Evolutionary conservation across 2,888 invertebrate genomes (phyloP), one percentile per base, ranked within the genome.

Genomic region (Holacanthella duospinosa): DNA sequence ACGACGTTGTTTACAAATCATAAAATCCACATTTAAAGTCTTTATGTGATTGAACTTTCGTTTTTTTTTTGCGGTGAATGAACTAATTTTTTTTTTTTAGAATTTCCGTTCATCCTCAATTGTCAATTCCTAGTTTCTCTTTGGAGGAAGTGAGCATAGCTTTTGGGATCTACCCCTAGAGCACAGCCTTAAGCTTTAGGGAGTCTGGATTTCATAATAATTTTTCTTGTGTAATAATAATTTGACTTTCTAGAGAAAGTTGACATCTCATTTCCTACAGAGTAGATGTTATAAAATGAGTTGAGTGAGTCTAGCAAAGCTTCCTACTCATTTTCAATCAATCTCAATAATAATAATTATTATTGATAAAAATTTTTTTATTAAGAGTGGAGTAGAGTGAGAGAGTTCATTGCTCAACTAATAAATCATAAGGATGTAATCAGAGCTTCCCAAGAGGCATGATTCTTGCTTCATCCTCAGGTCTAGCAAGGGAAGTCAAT

Each of bases 51-150:
- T n/a, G n/a, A n/a, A n/a, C n/a, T n/a, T n/a, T n/a, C n/a, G n/a
- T n/a, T n/a, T n/a, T n/a, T n/a, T n/a, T n/a, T n/a, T n/a, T n/a
- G n/a, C n/a, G n/a, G n/a, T n/a, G 12, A 48, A 4, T 48, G 48
- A 9, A 16, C 48, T 48, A 48, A 9, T 48, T 48, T 48, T 48
- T 21, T 21, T 21, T 48, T 48, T 48, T 48, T 48, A 48, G 48
- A 48, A 48, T 48, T 48, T 48, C 48, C 48, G 48, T 48, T 48
- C 36, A 36, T 36, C 36, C n/a, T n/a, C n/a, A n/a, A 21, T 48
- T 21, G 4, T 21, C 48, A 48, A 48, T 48, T 48, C 12, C 48
- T 48, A 9, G 48, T 48, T 48, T 48, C 48, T 48, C 48, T 48
- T 48, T 48, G 36, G 36, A 36, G 36, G 36, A 36, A 36, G 36